These are phyloP conservation scores for Forpus xanthops DNA, from an alignment of 2,797 vertebrate genomes.

Conservation along the genomic window DNA sequence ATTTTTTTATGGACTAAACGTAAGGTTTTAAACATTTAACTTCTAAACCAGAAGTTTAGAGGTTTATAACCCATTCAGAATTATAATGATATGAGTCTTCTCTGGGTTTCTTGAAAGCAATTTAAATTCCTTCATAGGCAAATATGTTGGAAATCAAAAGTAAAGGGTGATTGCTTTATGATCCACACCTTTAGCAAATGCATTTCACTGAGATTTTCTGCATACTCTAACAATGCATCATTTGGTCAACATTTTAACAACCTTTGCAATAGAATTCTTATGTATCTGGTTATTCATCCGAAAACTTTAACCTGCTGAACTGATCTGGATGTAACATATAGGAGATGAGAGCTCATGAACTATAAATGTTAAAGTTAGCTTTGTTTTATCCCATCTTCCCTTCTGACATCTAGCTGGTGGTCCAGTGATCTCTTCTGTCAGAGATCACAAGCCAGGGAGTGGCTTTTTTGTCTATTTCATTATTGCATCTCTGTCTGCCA, in stretches of 20 bases:
- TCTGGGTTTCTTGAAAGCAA: neutral
- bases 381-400: neutral
- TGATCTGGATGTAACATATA: neutral
- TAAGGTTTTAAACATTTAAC: neutral
- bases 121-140: slow-evolving; percentile 39
- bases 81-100: neutral
- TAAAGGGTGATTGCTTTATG: slow-evolving; percentile 34
- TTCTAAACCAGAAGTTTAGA: neutral
- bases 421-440: neutral
- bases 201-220: slow-evolving; percentile 31
- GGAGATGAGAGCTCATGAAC: neutral
- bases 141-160: slow-evolving; percentile 31
- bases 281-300: slow-evolving; percentile 38
- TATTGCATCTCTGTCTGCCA: neutral
- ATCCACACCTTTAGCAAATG: slow-evolving; percentile 24
- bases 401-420: neutral
- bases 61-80: slow-evolving; percentile 25
- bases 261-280: slow-evolving; percentile 43
- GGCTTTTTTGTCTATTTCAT: neutral
- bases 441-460: neutral
- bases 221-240: slow-evolving; percentile 31
- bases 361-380: neutral
- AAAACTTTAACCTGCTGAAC: slow-evolving; percentile 19
- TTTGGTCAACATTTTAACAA: slow-evolving; percentile 57
- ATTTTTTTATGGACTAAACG: slow-evolving; percentile 11